Base-by-base conservation (phyloP, 2,888 invertebrate genomes). In the Scaptodrosophila latifasciaeformis region DNA sequence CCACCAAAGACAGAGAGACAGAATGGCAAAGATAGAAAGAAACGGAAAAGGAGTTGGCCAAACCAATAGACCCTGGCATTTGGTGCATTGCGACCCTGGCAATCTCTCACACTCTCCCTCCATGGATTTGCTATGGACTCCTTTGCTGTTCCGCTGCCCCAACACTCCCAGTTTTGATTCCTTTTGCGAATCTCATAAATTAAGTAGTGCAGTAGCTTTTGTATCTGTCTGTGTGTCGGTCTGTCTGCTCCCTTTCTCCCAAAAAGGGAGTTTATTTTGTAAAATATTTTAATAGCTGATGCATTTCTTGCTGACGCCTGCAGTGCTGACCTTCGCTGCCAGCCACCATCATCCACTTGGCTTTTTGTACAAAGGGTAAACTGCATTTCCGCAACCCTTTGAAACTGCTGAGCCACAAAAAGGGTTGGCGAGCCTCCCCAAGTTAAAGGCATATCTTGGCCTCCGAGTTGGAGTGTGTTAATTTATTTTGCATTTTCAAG, bases 261-360 rank as follows among this genome's bases (percentile, higher is more conserved):
- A 27, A 29, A 42, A 49, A 57, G 67, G 49, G 74, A 71, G 72
- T 72, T 72, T 70, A 72, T 75, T 64, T 70, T 56, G 65, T 58
- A 60, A 75, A 75, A 70, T 67, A 75, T 65, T 75, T 74, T 70
- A 75, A 71, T 71, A 65, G 65, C 65, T 7, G 54, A 50, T 58
- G 65, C 61, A 61, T 49, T 65, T 59, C 34, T 39, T 57, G 48
- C 42, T 51, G 42, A 29, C 7, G 6, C 13, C 21, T 27, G n/a
- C 42, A 18, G 7, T 6, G 18, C 12, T 37, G 6, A 37, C 37
- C 37, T 17, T 15, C 9, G 10, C n/a, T n/a, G 2, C 12, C n/a
- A 12, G 2, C 43, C 43, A 21, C 13, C 29, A 47, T 7, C 7
- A 42, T 5, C 18, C 18, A 37, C 12, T 31, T 3, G 29, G 44